These are phyloP conservation scores for Argyrosomus regius DNA, from an alignment of 2,797 vertebrate genomes.

Conservation along the genomic window DNA sequence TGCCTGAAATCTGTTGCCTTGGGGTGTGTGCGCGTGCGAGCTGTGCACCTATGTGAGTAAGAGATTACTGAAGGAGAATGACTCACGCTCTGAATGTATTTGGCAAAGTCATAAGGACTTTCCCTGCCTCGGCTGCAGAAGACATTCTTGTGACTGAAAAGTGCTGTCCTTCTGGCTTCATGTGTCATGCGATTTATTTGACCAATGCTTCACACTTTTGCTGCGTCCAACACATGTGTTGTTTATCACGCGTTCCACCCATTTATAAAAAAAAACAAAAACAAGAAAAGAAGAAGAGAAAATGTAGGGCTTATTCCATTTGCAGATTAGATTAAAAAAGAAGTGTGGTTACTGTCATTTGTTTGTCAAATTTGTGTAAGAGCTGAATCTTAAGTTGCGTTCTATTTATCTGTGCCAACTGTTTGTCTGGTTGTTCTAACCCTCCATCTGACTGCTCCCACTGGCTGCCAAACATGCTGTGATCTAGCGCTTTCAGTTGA, in stretches of 20 bases:
- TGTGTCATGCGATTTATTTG: conserved; percentile 63
- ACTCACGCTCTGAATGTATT: conserved; percentile 72
- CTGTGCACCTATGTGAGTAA: conserved; percentile 69
- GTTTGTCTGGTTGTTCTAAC: conserved; percentile 78
- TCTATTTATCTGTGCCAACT: conserved; percentile 77
- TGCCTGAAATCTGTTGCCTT: conserved; percentile 81
- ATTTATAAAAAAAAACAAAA: conserved; percentile 25
- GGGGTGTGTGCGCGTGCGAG: conserved; percentile 58
- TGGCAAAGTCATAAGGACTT: conserved; percentile 79
- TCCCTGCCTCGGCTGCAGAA: conserved; percentile 70
- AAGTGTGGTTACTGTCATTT: conserved; percentile 57
- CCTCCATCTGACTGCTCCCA: conserved; percentile 81
- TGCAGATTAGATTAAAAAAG: conserved; percentile 62
- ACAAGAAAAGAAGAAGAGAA: not conserved
- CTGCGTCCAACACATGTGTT: conserved; percentile 58
- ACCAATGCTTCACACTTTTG: conserved; percentile 52
- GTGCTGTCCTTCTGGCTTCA: conserved; percentile 53
- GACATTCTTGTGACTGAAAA: conserved; percentile 52
- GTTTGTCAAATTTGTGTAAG: conserved; percentile 70
- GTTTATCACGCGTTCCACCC: conserved; percentile 63
- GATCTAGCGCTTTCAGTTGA: conserved; percentile 73
- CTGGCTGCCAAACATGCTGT: conserved; percentile 79
- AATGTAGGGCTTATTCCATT: conserved; percentile 63
- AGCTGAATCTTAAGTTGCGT: conserved; percentile 66
- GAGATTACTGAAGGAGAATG: conserved; percentile 73